Base-by-base conservation (phyloP, 2,797 vertebrate genomes). In the Spheniscus humboldti region DNA sequence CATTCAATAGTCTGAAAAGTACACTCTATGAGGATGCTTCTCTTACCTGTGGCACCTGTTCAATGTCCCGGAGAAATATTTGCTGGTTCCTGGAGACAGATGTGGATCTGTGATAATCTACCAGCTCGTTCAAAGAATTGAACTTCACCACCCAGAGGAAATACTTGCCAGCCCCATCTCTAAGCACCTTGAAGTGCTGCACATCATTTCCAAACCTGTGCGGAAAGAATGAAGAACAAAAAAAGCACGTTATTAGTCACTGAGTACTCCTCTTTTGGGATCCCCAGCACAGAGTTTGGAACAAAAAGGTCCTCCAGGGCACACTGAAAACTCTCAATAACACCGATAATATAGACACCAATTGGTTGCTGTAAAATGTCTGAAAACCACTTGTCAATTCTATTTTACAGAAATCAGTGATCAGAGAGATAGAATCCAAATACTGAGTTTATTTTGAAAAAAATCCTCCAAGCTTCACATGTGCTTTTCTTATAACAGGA, bases 91-190 rank as follows among this genome's bases (percentile, higher is more conserved):
- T 99, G 91, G 99, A 99, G 94, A 99, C 99, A 6, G 99, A 99
- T 83, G 99, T 99, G 69, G 99, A 99, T 97, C 99, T 99, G 98
- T 99, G 99, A 97, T 99, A 99, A 96, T 99, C 99, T 96, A 99
- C 99, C 97, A 99, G 98, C 98, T 99, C 99, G 83, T 99, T 99
- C 97, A 99, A 98, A 69, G 99, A 99, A 98, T 99, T 99, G 97
- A 99, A 99, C 98, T 99, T 99, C 96, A 99, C 99, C 98, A 99
- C 99, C 99, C 99, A 99, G 77, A 99, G 98, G 98, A 99, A 99
- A 92, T 99, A 99, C 97, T 99, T 99, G 55, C 99, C 99, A 37
- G 99, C 99, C 4, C 99, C 99, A 3, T 99, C 99, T 72, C 99
- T 99, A 92, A 99, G 99, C 97, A 99, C 99, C 96, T 99, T 99